Evolutionary conservation across 1,140 invertebrate species (phyloP).

Genomic region (Tetraneura akinire): DNA sequence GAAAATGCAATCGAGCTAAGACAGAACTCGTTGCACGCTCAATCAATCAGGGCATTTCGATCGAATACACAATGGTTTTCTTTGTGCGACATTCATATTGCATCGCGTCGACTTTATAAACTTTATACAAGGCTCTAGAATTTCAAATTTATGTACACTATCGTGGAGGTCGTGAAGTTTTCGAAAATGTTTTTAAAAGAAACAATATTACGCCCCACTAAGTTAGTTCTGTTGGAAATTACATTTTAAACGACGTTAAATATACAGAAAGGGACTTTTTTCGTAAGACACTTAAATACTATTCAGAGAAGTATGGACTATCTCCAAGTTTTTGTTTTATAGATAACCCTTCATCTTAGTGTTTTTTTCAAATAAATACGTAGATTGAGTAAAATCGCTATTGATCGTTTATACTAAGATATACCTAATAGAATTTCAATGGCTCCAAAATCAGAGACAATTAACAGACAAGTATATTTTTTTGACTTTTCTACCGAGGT

Average conservation of each 20-base stretch:
- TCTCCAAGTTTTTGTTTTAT: too few relatives aligned
- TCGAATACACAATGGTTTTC: conserved; percentile 42
- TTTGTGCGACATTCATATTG: conserved; percentile 22
- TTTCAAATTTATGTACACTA: conserved; percentile 8
- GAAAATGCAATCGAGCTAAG: neutral
- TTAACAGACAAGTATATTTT: too few relatives aligned
- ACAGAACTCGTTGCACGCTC: conserved; percentile 27
- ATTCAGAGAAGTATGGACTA: too few relatives aligned
- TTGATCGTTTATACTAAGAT: too few relatives aligned
- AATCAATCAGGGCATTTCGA: conserved; percentile 44
- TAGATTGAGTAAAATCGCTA: too few relatives aligned
- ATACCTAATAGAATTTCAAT: too few relatives aligned
- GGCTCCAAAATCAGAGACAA: too few relatives aligned
- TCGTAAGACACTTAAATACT: too few relatives aligned
- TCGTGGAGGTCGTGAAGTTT: neutral
- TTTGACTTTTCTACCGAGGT: too few relatives aligned
- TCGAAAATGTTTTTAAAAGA: conserved; percentile 1
- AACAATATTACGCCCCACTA: neutral
- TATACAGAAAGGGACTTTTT: too few relatives aligned
- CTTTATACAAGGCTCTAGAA: conserved; percentile 13
- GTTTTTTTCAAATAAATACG: too few relatives aligned
- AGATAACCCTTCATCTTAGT: too few relatives aligned
- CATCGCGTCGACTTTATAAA: conserved; percentile 27
- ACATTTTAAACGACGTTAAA: conserved; percentile 7
- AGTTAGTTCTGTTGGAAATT: conserved; percentile 6